Percentiles rank a stretch among this genome's conserved stretches.
Conservation (phyloP, 2,888 invertebrate genomes). For the Callinectes sapidus region DNA sequence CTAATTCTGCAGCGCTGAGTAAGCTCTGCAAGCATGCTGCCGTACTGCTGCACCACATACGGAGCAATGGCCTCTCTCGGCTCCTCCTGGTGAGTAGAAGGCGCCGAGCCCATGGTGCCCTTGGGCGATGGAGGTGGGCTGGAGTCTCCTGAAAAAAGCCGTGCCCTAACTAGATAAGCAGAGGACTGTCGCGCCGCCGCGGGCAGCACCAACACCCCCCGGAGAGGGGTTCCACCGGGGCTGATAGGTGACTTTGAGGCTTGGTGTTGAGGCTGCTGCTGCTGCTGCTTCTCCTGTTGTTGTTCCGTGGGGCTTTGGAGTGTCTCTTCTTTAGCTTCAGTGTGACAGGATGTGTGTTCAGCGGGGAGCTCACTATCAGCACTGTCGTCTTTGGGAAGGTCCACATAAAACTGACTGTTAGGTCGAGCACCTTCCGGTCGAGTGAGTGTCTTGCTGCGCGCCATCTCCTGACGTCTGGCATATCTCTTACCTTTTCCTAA, state of each 20-base stretch:
- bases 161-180: slow-evolving; percentile 34
- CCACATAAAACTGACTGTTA: slow-evolving; percentile 63
- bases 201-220: slow-evolving; percentile 54
- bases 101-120: slow-evolving; percentile 29
- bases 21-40: slow-evolving; percentile 42
- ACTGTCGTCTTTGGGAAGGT: slow-evolving; percentile 41
- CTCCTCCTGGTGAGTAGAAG: not conserved
- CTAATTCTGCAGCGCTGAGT: not conserved
- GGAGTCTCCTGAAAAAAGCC: not conserved
- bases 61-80: not conserved
- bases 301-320: not conserved
- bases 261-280: not conserved
- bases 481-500: slow-evolving; percentile 47
- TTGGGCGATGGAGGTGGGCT: not conserved
- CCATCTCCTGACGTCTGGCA: slow-evolving; percentile 29
- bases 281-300: not conserved
- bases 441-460: not conserved
- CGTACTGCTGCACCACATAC: slow-evolving; percentile 40
- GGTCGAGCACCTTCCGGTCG: slow-evolving; percentile 18
- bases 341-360: not conserved
- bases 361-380: not conserved
- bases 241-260: not conserved
- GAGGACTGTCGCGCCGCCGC: slow-evolving; percentile 42
- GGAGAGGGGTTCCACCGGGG: slow-evolving; percentile 27
- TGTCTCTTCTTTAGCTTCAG: not conserved